These are phyloP conservation scores for Garrulus glandarius DNA, from an alignment of 2,797 vertebrate genomes.

Conservation along the genomic window DNA sequence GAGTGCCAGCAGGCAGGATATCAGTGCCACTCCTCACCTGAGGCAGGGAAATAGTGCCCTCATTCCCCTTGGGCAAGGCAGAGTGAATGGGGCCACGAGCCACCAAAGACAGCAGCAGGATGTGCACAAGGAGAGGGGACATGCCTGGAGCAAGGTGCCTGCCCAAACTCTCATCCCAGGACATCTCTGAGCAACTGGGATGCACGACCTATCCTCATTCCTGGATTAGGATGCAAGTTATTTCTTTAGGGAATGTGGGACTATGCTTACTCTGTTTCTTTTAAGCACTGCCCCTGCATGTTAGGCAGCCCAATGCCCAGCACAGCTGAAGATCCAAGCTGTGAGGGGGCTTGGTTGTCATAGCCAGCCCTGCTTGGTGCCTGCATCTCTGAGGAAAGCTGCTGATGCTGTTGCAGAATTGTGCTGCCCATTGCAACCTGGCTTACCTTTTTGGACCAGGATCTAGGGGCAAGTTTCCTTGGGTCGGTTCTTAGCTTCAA, in stretches of 20 bases:
- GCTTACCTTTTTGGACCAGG: background rate
- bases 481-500: background rate
- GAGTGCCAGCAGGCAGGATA: background rate
- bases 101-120: background rate
- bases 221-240: background rate
- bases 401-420: background rate
- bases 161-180: background rate
- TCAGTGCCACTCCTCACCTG: background rate
- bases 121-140: background rate
- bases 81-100: rapidly evolving
- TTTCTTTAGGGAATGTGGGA: background rate
- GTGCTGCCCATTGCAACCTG: background rate
- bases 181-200: background rate
- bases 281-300: background rate
- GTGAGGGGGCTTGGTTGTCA: background rate
- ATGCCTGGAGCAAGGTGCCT: background rate
- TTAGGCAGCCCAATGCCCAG: background rate
- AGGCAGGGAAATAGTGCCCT: background rate
- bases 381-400: background rate
- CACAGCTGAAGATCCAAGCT: background rate
- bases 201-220: background rate
- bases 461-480: background rate
- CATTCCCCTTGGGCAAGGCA: background rate
- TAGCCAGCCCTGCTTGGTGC: background rate
- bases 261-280: background rate